These are phyloP conservation scores for Phalacrocorax brasilianus DNA, from an alignment of 2,113 vertebrate genomes.

Conservation along the genomic window DNA sequence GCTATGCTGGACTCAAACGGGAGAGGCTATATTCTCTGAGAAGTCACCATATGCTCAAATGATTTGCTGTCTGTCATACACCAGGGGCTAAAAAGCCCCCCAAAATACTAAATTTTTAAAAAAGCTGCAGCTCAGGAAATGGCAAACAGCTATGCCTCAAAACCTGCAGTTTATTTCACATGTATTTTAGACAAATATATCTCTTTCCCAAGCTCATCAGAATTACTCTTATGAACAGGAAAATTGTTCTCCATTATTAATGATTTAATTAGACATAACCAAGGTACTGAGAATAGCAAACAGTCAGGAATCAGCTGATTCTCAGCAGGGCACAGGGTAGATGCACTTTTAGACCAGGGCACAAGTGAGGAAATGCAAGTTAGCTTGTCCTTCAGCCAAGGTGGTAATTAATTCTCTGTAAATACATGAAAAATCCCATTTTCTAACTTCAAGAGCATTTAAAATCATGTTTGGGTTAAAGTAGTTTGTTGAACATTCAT, in stretches of 20 bases:
- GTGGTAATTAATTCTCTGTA: neutral
- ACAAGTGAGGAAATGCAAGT: neutral
- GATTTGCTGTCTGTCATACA: constrained; percentile 9
- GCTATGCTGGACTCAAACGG: neutral
- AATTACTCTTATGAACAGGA: neutral
- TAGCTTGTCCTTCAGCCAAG: neutral
- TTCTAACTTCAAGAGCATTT: neutral
- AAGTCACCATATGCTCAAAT: neutral
- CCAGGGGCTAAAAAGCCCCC: neutral
- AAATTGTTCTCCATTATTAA: neutral
- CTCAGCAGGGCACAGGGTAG: neutral
- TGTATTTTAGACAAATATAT: neutral
- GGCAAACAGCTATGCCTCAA: neutral
- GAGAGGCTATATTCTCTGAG: neutral
- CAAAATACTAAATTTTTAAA: neutral
- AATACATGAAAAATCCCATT: neutral
- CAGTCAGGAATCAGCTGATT: neutral
- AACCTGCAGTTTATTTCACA: neutral
- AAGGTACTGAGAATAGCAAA: neutral
- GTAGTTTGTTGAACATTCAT: neutral
- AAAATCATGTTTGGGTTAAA: neutral
- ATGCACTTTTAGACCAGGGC: neutral
- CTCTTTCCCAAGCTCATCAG: neutral
- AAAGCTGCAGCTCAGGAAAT: neutral
- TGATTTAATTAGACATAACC: neutral